Conservation (phyloP, 2,888 invertebrate species). For the Pandemis cinnamomeana region DNA sequence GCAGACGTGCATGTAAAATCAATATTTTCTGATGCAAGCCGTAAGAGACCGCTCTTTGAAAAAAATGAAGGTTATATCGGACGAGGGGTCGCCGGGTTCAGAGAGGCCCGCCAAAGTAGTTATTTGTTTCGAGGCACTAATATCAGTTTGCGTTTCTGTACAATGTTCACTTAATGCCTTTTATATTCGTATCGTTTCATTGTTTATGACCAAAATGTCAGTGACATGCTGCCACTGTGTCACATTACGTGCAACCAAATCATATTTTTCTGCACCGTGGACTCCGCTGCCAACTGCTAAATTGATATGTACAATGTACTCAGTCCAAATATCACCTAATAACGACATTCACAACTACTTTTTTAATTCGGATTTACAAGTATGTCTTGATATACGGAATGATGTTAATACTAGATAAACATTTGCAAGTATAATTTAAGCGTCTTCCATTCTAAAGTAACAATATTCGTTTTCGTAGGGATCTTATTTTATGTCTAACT, state of each 20-base stretch:
- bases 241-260: not conserved
- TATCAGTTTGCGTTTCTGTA: not conserved
- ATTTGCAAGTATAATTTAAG: conserved; percentile 1
- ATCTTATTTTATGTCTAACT: not conserved
- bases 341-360: not conserved
- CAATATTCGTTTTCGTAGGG: not conserved
- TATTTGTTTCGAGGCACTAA: not conserved
- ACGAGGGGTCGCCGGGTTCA: not conserved
- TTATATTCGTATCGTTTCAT: too few species aligned
- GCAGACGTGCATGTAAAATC: not conserved
- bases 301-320: not conserved
- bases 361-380: not conserved
- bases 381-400: conserved; percentile 2
- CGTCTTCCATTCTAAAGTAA: not conserved
- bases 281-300: not conserved
- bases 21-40: not conserved
- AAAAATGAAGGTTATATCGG: not conserved
- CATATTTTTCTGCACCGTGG: not conserved
- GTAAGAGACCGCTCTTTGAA: not conserved
- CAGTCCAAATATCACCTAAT: too few species aligned
- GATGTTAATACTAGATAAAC: not conserved
- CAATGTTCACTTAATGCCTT: not conserved
- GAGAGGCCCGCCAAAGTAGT: not conserved
- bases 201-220: too few species aligned
- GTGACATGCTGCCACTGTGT: not conserved